Base-by-base conservation (phyloP, 92 coral and sea anemone species). In the Hydrozoanthus gracilis region DNA sequence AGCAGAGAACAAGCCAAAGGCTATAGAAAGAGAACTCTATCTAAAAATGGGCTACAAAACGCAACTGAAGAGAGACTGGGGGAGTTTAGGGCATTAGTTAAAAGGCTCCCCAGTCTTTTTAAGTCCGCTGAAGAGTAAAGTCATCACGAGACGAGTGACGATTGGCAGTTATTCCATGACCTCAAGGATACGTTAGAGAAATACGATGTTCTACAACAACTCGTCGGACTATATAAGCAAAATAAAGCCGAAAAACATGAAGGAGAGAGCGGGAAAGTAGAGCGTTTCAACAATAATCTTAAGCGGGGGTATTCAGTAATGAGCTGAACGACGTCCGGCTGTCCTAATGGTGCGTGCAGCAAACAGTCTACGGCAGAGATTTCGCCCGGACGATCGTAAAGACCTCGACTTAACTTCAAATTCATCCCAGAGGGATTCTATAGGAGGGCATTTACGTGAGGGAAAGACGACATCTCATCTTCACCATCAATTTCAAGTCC, bases 51-150 rank as follows among this genome's bases (percentile, higher is more conserved):
- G 73, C 48, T 68, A 10, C 73, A 68, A 68, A 68, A 68, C 73
- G 73, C 73, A 17, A 68, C 20, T 27, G 73, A 68, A 39, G 73
- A 1, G 48, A 68, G 73, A 68, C 68, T 8, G 68, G 16, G 68
- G 20, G 68, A 62, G 68, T 62, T 62, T 7, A 27, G 35, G 35
- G 35, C 35, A 27, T 27, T 27, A 39, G 13, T 4, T 69, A 69
- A 35, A 69, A 27, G 48, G 74, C 55, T 46, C 77, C 77, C 47
- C 10, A 46, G 77, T 73, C 77, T 73, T 48, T 35, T 73, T 73
- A 48, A 73, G 58, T 73, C 77, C 58, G 58, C 56, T n/a, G 77
- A 73, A 73, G 55, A 73, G 77, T 73, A 73, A 44, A 48, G 77
- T 8, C 10, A 73, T 46, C 77, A 73, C 55, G 77, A 73, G 39